Percentiles rank a stretch among this genome's conserved stretches.
Evolutionary conservation across 2,113 vertebrate genomes (phyloP).

Genomic region (Oriolus oriolus): DNA sequence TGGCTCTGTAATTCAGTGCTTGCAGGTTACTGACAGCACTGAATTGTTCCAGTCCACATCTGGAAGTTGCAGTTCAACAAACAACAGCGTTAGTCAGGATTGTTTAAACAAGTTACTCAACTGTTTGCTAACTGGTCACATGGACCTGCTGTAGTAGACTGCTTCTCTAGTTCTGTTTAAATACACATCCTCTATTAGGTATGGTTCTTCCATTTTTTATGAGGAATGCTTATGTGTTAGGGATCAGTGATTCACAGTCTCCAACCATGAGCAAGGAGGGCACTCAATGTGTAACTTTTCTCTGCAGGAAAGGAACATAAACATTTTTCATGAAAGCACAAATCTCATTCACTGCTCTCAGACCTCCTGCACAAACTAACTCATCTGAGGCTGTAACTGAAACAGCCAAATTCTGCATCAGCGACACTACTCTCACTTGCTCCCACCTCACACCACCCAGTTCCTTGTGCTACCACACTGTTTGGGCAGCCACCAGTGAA

Average conservation of each 20-base stretch:
- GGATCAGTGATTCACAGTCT: background rate
- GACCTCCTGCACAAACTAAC: background rate
- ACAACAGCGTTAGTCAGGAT: background rate
- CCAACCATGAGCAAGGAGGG: background rate
- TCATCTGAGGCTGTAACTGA: background rate
- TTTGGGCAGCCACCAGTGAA: background rate
- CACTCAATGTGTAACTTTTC: background rate
- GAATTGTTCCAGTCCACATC: background rate
- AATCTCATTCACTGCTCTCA: background rate
- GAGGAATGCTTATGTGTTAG: background rate
- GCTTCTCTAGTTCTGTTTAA: background rate
- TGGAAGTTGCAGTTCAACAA: background rate
- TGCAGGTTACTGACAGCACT: background rate
- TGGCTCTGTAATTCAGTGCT: background rate
- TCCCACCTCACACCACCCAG: background rate
- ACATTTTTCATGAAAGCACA: background rate
- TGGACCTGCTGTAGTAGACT: background rate
- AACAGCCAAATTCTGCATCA: background rate
- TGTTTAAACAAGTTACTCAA: constrained; percentile 28
- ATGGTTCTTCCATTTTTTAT: background rate
- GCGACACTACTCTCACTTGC: background rate
- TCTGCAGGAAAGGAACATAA: background rate
- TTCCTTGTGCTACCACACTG: background rate
- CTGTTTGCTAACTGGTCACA: background rate
- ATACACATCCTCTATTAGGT: background rate